These are phyloP conservation scores for Sylvietta virens DNA, from an alignment of 2,113 vertebrate genomes.

Conservation along the genomic window DNA sequence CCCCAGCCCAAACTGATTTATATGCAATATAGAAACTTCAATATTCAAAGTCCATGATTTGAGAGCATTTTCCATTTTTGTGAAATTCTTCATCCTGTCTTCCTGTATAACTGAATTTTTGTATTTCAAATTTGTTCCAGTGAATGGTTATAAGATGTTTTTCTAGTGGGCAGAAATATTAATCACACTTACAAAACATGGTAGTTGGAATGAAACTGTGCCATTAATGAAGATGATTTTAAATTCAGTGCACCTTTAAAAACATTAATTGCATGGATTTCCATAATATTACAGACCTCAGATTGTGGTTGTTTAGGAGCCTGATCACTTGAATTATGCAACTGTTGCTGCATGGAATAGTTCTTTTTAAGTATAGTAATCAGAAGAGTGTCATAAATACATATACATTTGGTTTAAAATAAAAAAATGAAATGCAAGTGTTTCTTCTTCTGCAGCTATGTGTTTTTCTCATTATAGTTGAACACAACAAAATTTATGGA, in stretches of 20 bases:
- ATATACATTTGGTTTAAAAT: not conserved
- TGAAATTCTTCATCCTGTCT: slow-evolving; percentile 3
- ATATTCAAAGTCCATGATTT: not conserved
- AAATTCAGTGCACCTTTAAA: not conserved
- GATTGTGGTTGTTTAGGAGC: not conserved
- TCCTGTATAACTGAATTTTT: not conserved
- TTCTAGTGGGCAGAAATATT: not conserved
- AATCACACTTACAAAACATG: slow-evolving; percentile 12
- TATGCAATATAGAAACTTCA: not conserved
- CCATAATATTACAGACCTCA: not conserved
- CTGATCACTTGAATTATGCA: not conserved
- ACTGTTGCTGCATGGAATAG: not conserved
- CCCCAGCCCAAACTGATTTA: not conserved
- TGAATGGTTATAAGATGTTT: not conserved
- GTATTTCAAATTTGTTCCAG: slow-evolving; percentile 13
- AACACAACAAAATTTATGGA: not conserved
- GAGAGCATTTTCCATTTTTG: not conserved
- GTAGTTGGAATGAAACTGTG: not conserved
- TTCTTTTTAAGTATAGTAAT: not conserved
- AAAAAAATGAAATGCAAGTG: not conserved
- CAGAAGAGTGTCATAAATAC: not conserved
- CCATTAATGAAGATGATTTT: not conserved
- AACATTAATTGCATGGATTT: not conserved
- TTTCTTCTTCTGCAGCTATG: not conserved
- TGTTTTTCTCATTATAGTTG: not conserved